Percentiles rank a stretch among this genome's conserved stretches.
phyloP scores from a whole-genome alignment of 2,888 invertebrate species.

The Drosophila nigricruria region DNA sequence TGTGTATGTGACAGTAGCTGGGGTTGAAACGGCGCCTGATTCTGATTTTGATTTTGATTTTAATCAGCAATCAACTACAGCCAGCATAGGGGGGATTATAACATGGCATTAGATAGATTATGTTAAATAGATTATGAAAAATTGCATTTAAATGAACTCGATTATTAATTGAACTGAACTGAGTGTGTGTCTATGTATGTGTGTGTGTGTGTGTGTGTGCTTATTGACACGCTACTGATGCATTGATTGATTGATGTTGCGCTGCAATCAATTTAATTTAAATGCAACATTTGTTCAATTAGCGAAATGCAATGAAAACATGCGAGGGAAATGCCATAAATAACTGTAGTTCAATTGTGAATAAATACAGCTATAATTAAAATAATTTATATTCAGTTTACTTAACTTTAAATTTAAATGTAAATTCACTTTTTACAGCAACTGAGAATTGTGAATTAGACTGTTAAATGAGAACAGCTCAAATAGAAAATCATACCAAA shows the following conservation, averaged over 20 bases:
- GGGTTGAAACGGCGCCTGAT: not conserved
- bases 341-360: constrained; percentile 2
- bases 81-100: constrained; percentile 9
- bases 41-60: constrained; percentile 18
- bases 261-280: constrained; percentile 52
- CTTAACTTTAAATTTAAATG: not conserved
- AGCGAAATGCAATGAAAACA: not conserved
- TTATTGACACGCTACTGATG: constrained; percentile 13
- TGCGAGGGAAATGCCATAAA: constrained; percentile 14
- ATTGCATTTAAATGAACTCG: constrained; percentile 52
- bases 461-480: not conserved
- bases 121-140: constrained; percentile 62
- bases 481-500: not conserved
- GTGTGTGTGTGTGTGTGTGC: not conserved
- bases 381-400: not conserved
- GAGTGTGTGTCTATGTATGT: not conserved
- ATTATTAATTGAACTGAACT: constrained; percentile 22
- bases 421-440: not conserved
- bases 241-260: constrained; percentile 29
- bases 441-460: not conserved
- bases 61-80: constrained; percentile 29
- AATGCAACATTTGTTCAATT: constrained; percentile 23
- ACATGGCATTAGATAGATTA: constrained; percentile 41
- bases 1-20: not conserved
- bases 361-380: constrained; percentile 5